Base-by-base conservation (phyloP, 2,888 invertebrate species). In the Harpagoxenus sublaevis region DNA sequence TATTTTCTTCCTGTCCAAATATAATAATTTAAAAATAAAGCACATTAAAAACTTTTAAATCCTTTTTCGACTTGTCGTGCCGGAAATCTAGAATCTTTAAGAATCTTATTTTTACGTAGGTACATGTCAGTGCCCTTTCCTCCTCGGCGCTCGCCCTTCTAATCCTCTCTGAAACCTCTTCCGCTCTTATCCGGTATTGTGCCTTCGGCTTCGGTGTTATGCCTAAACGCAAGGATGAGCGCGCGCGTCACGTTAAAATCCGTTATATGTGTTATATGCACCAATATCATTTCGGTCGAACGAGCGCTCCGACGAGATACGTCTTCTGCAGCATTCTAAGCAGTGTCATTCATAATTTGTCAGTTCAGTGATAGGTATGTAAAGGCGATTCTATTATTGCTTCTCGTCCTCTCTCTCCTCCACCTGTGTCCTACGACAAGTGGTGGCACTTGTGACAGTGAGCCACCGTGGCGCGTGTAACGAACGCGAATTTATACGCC, bases 271-370 rank as follows among this genome's bases (percentile, higher is more conserved):
- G 28, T 66, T 28, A 31, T 42, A 51, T 77, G 60, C 78, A 48
- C 15, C 42, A 55, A 68, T 77, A 66, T 83, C 63, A 53, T 35
- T 71, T 48, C 51, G 28, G 51, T 53, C 75, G 74, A 70, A 51
- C 66, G 83, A 65, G 39, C 70, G 35, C 23, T 74, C 4, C 39
- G 51, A 62, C 57, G 48, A 70, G 51, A 81, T 51, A 63, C 70
- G 85, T 81, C 83, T 85, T 79, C 73, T n/a, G n/a, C n/a, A 78
- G 71, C 82, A 85, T 88, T 87, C 87, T 87, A 85, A 88, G 79
- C 70, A 84, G 84, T 42, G 83, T 48, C 83, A 88, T 88, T 87
- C 87, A 84, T 86, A 88, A 87, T 86, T 75, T 84, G 87, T 87
- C 88, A 86, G 71, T 39, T 66, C 63, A 53, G 39, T 83, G 84